Evolutionary conservation across 2,888 invertebrate genomes (phyloP), one percentile per base, ranked within the genome.

Genomic region (Cheilosia soror): DNA sequence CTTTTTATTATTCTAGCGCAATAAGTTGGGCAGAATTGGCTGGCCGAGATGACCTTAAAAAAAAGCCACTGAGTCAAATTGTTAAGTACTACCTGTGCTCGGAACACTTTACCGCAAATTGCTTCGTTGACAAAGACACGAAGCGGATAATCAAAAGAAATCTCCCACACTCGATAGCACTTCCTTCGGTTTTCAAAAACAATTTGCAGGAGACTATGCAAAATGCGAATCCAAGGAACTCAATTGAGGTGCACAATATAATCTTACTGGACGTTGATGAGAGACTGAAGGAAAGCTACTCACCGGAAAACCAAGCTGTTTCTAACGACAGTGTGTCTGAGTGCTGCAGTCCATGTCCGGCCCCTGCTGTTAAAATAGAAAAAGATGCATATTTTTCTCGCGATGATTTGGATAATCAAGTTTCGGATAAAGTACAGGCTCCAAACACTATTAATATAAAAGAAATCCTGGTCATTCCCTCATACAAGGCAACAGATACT

Each of bases 171-270:
- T 81, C 71, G 0, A 85, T 85, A n/a, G 81, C 85, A 0, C 9
- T 85, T 27, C 85, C 85, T 1, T 51, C 85, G n/a, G 77, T 85
- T 42, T 85, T 85, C n/a, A 76, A 77, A 71, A 85, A 85, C 47
- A 85, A 85, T 68, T 68, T 85, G 9, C 85, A 85, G 6, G 85
- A 85, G 27, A 81, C 81, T 0, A 62, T 85, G 49, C 85, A 85
- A 47, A 53, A 76, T 25, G 55, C 55, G 0, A 85, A 85, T 53
- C 85, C 81, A 6, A 62, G 31, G 13, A 66, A 63, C n/a, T 53
- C 80, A 7, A 81, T 81, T 1, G 85, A 85, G 13, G 72, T 85
- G 5, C 85, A 85, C 13, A 85, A 85, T 31, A 81, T 85, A 13
- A 33, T 85, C 3, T 27, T 85, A 2, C 15, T 85, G 5, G 62